A percentile compares a stretch with the other conserved stretches of the same genome.
Conservation (phyloP, 2,888 invertebrate species). For the Schizotus pectinicornis region DNA sequence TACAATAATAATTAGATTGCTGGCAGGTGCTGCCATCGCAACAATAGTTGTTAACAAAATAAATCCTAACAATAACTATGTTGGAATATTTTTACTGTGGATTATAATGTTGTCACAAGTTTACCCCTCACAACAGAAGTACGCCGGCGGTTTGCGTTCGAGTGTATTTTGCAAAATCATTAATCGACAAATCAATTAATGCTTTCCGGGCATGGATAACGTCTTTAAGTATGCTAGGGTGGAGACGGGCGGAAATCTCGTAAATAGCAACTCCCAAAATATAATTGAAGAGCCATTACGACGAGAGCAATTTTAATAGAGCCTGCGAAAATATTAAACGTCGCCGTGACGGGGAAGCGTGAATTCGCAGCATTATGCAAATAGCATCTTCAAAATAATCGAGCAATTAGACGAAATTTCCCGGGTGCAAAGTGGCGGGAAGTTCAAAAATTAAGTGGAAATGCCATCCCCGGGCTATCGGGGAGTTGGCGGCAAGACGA, state of each 20-base stretch:
- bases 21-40: too few species aligned
- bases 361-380: conserved; percentile 36
- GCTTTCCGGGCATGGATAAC: neutral
- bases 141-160: too few species aligned
- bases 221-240: too few species aligned
- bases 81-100: too few species aligned
- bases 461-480: neutral
- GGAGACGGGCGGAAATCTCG: conserved; percentile 6
- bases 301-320: conserved; percentile 26
- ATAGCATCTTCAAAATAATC: conserved; percentile 40
- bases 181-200: too few species aligned
- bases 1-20: too few species aligned
- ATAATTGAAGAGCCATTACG: conserved; percentile 33
- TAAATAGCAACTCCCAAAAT: conserved; percentile 22
- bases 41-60: too few species aligned
- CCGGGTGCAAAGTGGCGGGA: conserved; percentile 23
- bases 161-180: too few species aligned
- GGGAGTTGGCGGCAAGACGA: conserved; percentile 18
- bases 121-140: too few species aligned
- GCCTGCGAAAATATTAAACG: conserved; percentile 22
- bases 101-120: too few species aligned
- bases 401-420: conserved; percentile 34
- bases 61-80: too few species aligned
- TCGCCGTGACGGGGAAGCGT: conserved; percentile 10
- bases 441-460: conserved; percentile 12